Base-by-base conservation (phyloP, 2,113 vertebrate genomes). In the Brachyistius frenatus region DNA sequence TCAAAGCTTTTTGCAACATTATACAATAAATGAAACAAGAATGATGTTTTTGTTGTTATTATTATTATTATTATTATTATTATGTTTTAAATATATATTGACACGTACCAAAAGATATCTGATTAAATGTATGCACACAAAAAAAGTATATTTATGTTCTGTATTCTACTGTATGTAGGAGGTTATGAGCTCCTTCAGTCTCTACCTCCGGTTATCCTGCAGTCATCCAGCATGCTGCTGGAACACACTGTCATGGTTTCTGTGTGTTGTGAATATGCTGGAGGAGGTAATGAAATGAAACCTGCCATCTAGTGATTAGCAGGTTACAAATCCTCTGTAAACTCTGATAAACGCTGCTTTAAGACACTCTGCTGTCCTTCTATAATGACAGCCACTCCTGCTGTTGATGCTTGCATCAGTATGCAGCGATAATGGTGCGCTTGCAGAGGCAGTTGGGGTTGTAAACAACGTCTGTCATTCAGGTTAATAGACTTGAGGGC, bases 391-490 rank as follows among this genome's bases (percentile, higher is more conserved):
- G 82, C 86, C 81, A 78, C 54, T 80, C 83, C 80, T 53, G 78
- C 78, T 50, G 87, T 33, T 79, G 83, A 64, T 4, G 77, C 72
- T n/a, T 13, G 57, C 90, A 91, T 91, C 86, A 89, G 88, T 86
- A 90, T 89, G 85, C 90, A 61, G 85, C 63, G 86, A 91, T 90
- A 90, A 88, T 87, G 85, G 83, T 32, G 75, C n/a, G 39, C 49
- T 47, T 60, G 76, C 85, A 73, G 88, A 80, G 79, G 88, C 88
- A 80, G 74, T 80, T 73, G 82, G 83, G 77, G 85, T 86, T 88
- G 90, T 90, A 92, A 92, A 92, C 90, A 90, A 86, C 86, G 86
- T 90, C 87, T 90, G 90, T 89, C 89, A 89, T 87, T 88, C 82
- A 69, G 74, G 89, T 84, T 89, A 91, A 92, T 89, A 53, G 90